phyloP scores from a whole-genome alignment of 2,113 vertebrate species.

The Bostrychus sinensis region DNA sequence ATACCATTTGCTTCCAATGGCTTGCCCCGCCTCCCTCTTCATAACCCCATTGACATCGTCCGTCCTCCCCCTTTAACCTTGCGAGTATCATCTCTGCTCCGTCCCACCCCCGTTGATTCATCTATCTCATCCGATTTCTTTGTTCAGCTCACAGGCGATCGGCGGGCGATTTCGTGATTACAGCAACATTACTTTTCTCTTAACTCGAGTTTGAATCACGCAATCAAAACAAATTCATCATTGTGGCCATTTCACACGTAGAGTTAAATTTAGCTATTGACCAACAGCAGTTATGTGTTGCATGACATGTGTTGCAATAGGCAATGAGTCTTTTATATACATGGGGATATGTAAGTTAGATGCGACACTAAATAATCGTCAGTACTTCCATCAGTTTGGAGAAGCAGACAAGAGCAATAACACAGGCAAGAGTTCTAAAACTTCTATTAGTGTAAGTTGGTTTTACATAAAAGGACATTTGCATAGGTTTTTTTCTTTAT shows the following conservation, averaged over 20 bases:
- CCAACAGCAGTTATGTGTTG: no score
- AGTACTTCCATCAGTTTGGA: background rate
- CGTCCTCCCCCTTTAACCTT: conserved; percentile 50
- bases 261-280: background rate
- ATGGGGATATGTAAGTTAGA: no score
- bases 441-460: no score
- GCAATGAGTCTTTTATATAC: no score
- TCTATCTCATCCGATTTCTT: conserved; percentile 23
- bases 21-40: conserved; percentile 37
- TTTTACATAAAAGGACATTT: no score
- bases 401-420: background rate
- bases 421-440: no score
- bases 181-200: background rate
- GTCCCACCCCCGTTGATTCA: conserved; percentile 5
- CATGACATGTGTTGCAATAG: no score
- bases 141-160: conserved; percentile 40
- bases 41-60: conserved; percentile 34
- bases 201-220: conserved; percentile 22
- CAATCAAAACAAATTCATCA: no score
- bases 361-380: no score
- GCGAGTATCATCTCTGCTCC: conserved; percentile 16
- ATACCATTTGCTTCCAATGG: background rate
- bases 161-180: conserved; percentile 32
- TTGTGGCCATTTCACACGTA: background rate
- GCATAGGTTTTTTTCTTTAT: no score